phyloP scores from a whole-genome alignment of 2,888 invertebrate genomes.

The Chrysolina americana region DNA sequence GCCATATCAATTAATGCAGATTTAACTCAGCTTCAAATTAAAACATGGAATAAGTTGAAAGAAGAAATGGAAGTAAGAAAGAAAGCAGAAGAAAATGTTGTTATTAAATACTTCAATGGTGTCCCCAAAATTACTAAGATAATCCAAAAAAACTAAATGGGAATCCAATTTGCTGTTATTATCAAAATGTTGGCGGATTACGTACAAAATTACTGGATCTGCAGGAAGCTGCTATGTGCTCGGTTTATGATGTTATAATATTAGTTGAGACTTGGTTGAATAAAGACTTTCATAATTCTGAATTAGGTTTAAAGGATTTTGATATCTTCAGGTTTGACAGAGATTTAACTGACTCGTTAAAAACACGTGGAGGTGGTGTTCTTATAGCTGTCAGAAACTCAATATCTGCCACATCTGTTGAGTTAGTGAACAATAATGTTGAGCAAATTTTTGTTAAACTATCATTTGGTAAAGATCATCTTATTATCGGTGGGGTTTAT shows the following conservation, averaged over 20 bases:
- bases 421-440: conserved; percentile 24
- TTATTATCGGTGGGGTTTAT: neutral
- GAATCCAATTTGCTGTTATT: conserved; percentile 16
- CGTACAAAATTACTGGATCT: conserved; percentile 23
- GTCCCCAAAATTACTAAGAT: conserved; percentile 4
- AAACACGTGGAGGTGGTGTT: conserved; percentile 23
- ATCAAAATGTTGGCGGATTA: conserved; percentile 23
- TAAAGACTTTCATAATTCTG: no score
- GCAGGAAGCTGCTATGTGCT: conserved; percentile 2
- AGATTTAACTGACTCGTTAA: conserved; percentile 12
- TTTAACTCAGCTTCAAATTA: conserved; percentile 6
- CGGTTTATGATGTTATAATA: neutral
- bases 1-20: neutral
- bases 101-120: conserved; percentile 7
- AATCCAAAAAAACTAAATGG: conserved; percentile 14
- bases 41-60: conserved; percentile 10
- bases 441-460: conserved; percentile 15
- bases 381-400: conserved; percentile 9
- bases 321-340: neutral
- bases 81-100: neutral
- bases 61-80: neutral
- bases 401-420: conserved; percentile 6
- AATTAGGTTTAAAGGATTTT: neutral
- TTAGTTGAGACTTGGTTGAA: no score
- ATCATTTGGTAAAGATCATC: neutral